Evolutionary conservation across 2,113 vertebrate genomes (phyloP).

Genomic region (Syngnathus floridae): DNA sequence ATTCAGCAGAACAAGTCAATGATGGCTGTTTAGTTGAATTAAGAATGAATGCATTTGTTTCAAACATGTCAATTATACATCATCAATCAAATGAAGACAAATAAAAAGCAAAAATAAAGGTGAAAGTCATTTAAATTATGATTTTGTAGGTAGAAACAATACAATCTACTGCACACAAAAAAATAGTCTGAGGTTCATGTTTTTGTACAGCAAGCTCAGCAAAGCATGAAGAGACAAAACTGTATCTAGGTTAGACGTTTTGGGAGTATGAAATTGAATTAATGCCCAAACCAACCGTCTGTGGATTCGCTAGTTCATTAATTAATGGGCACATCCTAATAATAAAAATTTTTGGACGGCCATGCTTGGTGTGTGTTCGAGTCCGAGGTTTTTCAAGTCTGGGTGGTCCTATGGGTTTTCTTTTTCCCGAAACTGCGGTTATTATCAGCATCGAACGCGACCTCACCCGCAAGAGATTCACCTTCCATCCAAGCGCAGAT

Average conservation of each 20-base stretch:
- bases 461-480: constrained; percentile 48
- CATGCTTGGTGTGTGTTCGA: constrained; percentile 10
- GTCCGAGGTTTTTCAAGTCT: constrained; percentile 48
- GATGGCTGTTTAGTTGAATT: not conserved
- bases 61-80: no score
- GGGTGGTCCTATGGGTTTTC: constrained; percentile 54
- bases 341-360: not conserved
- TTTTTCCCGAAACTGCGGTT: constrained; percentile 50
- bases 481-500: constrained; percentile 53
- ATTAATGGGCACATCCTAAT: not conserved
- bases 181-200: not conserved
- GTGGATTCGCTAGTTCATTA: not conserved
- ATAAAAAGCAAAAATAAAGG: no score
- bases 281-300: not conserved
- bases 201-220: not conserved
- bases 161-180: no score
- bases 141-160: no score
- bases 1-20: not conserved
- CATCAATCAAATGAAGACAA: no score
- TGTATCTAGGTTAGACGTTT: no score
- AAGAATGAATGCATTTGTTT: no score
- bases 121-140: no score
- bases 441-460: constrained; percentile 58
- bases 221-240: not conserved
- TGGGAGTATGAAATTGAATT: not conserved